Base-by-base conservation (phyloP, 35 echinoderm and acorn worm species). In the Strongylocentrotus purpuratus region DNA sequence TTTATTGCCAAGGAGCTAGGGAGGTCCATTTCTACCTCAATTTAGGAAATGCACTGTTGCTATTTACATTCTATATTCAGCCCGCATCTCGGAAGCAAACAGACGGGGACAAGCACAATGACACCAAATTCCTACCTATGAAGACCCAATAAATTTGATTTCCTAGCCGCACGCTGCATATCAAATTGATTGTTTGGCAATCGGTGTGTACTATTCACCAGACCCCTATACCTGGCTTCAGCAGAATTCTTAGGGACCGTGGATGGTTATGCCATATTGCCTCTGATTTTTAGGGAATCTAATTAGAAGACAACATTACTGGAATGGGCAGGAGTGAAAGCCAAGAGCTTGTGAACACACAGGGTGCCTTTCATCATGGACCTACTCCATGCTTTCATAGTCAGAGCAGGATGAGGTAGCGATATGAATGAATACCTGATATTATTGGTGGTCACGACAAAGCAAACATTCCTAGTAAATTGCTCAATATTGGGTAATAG, bases 221-320 rank as follows among this genome's bases (percentile, higher is more conserved):
- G 65, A 28, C 65, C 65, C 20, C 4, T 41, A 41, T n/a, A 78
- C 4, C 28, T 78, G 65, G 65, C 25, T 28, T 78, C 65, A 22
- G 25, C 28, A 78, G 20, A 78, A 28, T 78, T 78, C 65, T 78
- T 31, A 8, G 65, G 22, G 25, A 78, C 20, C 9, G 50, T n/a
- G 65, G 65, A 78, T 78, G 65, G 65, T 78, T 78, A 78, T 78
- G 18, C 65, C 65, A 78, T 5, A 78, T 78, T 31, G 65, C 20
- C 25, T 22, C 65, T 78, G 20, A 78, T 78, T 78, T 78, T 78
- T 78, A 78, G 20, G 65, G 65, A 78, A 78, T 78, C 65, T 78
- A 78, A 78, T 78, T 78, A 78, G 65, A 78, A 78, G 65, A 78
- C 65, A 78, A 78, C n/a, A 78, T 78, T 78, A 78, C 65, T 78